Percentiles rank a stretch among this genome's conserved stretches.
Evolutionary conservation across 2,797 vertebrate species (phyloP).

Genomic region (Petrocephalus sullivani): DNA sequence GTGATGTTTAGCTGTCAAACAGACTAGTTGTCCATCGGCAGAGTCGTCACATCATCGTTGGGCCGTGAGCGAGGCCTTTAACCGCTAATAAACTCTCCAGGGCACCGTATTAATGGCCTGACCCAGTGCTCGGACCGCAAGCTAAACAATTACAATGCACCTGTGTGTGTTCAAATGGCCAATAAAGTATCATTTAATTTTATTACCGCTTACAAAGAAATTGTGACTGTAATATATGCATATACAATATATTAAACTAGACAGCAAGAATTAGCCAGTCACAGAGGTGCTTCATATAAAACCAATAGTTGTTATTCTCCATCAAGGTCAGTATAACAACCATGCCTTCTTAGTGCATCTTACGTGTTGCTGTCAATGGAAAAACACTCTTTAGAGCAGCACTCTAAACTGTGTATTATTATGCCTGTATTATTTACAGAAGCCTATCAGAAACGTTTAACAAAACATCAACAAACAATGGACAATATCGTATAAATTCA

Average conservation of each 20-base stretch:
- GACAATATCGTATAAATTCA: not conserved
- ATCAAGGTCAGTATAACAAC: not conserved
- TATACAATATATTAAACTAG: not conserved
- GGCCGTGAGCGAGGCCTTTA: no score
- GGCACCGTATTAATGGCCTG: no score
- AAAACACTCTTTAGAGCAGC: not conserved
- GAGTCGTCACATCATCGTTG: constrained; percentile 13
- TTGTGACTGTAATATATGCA: not conserved
- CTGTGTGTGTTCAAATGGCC: not conserved
- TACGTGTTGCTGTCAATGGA: not conserved
- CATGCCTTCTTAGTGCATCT: not conserved
- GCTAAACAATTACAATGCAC: not conserved
- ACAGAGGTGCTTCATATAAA: not conserved
- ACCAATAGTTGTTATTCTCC: not conserved
- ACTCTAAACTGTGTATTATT: not conserved
- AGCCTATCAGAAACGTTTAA: not conserved
- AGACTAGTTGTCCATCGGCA: constrained; percentile 35
- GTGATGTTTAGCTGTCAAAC: constrained; percentile 36
- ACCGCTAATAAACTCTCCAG: no score
- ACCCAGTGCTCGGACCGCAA: no score
- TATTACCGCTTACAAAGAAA: not conserved
- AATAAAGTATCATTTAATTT: not conserved
- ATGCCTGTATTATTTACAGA: not conserved
- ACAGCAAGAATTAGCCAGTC: not conserved
- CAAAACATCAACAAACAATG: not conserved